These are phyloP conservation scores for Phytoseiulus persimilis DNA, from an alignment of 2,888 invertebrate species.

Conservation along the genomic window DNA sequence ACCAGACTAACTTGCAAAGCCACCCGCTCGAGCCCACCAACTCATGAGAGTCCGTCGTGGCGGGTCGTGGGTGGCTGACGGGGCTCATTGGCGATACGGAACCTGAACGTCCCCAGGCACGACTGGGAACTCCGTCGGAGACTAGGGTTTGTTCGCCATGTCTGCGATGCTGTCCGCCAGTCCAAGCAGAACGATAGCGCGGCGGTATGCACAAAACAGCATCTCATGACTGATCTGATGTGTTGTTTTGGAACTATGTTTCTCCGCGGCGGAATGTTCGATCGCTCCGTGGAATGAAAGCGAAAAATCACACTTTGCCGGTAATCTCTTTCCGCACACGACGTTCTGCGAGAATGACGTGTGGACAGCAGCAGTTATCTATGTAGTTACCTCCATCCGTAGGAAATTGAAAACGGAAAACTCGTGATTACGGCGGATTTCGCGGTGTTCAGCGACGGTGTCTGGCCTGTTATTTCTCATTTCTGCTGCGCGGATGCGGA, in stretches of 20 bases:
- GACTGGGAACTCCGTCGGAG: too few relatives aligned
- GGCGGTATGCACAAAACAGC: too few relatives aligned
- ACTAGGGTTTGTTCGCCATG: too few relatives aligned
- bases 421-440: neutral
- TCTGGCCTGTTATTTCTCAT: neutral
- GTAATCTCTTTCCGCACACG: neutral
- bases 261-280: neutral
- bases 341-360: neutral
- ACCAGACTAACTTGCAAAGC: neutral
- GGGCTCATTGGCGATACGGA: neutral
- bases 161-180: too few relatives aligned
- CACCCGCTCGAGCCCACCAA: neutral
- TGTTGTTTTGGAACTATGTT: too few relatives aligned
- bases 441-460: neutral
- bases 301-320: neutral
- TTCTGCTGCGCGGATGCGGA: neutral
- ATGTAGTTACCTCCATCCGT: neutral
- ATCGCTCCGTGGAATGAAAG: neutral
- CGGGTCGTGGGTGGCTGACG: neutral
- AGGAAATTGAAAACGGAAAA: neutral
- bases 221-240: too few relatives aligned
- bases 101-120: too few relatives aligned
- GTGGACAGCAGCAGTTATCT: neutral
- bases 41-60: neutral
- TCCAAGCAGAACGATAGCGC: too few relatives aligned